phyloP scores from a whole-genome alignment of 2,888 invertebrate species.

The Lasioglossum vierecki region DNA sequence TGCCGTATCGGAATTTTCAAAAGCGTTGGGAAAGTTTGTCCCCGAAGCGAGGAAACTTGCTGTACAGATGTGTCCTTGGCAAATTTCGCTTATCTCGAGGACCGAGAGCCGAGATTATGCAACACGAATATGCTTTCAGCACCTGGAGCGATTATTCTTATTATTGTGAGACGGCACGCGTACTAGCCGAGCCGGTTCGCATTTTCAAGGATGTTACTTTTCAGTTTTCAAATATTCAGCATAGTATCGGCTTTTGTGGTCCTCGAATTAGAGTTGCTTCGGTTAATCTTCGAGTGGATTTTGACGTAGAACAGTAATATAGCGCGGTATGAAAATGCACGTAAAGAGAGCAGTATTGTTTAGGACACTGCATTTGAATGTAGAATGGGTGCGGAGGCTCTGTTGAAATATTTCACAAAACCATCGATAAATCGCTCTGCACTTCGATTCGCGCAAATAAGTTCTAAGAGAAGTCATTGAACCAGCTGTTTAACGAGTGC shows the following conservation, averaged over 20 bases:
- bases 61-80: not conserved
- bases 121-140: constrained; percentile 10
- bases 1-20: not conserved
- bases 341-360: not conserved
- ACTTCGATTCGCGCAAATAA: not conserved
- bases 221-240: not conserved
- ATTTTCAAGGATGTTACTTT: not conserved
- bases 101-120: not conserved
- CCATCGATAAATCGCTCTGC: no score
- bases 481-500: not conserved
- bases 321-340: not conserved
- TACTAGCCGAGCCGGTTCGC: not conserved
- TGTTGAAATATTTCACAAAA: not conserved
- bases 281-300: not conserved
- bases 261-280: not conserved
- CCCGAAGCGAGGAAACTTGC: not conserved
- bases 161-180: not conserved
- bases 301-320: not conserved
- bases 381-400: not conserved
- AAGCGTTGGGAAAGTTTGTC: not conserved
- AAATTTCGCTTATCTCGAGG: not conserved
- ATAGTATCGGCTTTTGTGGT: not conserved
- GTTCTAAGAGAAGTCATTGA: not conserved
- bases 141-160: not conserved
- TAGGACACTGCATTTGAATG: not conserved